Base-by-base conservation (phyloP, 2,113 vertebrate species). In the Gopherus evgoodei region DNA sequence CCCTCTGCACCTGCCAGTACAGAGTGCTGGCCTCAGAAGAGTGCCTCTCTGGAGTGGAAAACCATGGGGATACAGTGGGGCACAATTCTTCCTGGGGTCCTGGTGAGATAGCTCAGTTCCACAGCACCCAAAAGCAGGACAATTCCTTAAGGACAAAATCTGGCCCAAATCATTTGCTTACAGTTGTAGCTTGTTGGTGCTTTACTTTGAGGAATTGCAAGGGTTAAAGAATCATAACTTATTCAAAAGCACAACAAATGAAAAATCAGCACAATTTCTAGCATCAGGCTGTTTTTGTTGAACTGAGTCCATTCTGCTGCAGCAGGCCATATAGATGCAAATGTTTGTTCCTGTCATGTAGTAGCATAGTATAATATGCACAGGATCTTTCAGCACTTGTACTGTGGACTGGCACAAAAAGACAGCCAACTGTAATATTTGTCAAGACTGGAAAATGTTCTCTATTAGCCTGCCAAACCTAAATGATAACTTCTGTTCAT, bases 391-490 rank as follows among this genome's bases (percentile, higher is more conserved):
- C 78, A 95, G 93, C 16, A 10, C 93, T 96, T 92, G 49, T 17
- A 84, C 50, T 86, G 89, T 82, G 84, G 57, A 86, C 69, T 57
- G 83, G 84, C 94, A 87, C 72, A 92, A 93, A 93, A 92, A 54
- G 84, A 35, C 54, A 86, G 76, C 95, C 92, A 91, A 96, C 79
- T 82, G 53, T 17, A 88, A 53, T 94, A 87, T 95, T 89, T 93
- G 87, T 95, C 90, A 97, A 91, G 89, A 29, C 19, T 84, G 52
- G 86, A 93, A 90, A 97, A 93, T 88, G 69, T 59, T 16, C 50
- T 94, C 22, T 93, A 85, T 56, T 90, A 94, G 90, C 52, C 53
- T 97, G 89, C 86, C 94, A 91, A 93, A 93, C 91, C 91, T 75
- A 92, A 94, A 95, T 96, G 92, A 93, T 69, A 31, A 11, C 86